Conservation (phyloP, 1,140 invertebrate species). For the Bilobella aurantiaca region DNA sequence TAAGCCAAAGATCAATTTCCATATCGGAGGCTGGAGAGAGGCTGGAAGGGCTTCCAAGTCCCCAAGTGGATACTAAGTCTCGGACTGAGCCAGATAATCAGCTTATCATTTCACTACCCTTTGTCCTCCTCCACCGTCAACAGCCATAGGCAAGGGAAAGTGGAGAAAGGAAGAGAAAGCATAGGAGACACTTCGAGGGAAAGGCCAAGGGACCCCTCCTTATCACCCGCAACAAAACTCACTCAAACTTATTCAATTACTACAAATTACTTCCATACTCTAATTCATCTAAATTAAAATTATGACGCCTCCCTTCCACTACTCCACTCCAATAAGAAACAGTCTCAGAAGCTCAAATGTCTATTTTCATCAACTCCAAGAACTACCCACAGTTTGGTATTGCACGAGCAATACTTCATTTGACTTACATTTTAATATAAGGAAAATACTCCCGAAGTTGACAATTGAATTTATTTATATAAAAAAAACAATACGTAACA, state of each 20-base stretch:
- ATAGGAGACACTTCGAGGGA: neutral
- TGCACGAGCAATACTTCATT: no score
- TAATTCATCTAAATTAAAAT: neutral
- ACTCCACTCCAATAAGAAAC: neutral
- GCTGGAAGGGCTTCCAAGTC: neutral
- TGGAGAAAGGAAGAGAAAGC: neutral
- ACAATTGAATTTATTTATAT: no score
- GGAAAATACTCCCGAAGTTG: no score
- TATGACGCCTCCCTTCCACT: neutral
- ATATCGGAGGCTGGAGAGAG: neutral
- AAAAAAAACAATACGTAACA: no score
- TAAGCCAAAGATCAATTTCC: constrained; percentile 13
- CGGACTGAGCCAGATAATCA: constrained; percentile 6
- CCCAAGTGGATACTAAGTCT: neutral
- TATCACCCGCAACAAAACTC: neutral
- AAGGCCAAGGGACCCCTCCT: neutral
- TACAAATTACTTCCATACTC: neutral
- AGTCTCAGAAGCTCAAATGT: no score
- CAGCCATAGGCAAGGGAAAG: neutral
- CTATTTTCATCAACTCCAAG: neutral
- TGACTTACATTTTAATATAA: no score
- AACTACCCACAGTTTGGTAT: no score
- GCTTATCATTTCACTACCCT: constrained; percentile 1
- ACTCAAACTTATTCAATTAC: neutral
- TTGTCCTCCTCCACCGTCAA: neutral